A percentile compares a stretch with the other conserved stretches of the same genome.
Conservation (phyloP, 2,797 vertebrate genomes). For the Coreius guichenoti region DNA sequence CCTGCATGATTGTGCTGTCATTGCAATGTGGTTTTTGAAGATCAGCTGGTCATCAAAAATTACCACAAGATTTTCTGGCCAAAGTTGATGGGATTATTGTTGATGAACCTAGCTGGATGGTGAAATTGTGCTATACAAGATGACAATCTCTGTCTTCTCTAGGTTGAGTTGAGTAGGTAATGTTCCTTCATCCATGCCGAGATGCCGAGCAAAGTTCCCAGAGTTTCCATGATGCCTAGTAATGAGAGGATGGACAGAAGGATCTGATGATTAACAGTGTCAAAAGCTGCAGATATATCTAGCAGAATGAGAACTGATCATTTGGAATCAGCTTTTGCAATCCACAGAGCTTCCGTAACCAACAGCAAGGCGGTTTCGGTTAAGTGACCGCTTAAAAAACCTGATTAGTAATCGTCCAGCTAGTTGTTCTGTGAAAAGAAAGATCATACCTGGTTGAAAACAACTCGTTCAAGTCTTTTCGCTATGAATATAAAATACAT, state of each 20-base stretch:
- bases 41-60: background rate
- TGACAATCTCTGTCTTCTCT: background rate
- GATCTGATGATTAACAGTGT: no score
- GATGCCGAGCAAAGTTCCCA: background rate
- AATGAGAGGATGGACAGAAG: no score
- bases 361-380: background rate
- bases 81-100: background rate
- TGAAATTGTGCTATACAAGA: background rate
- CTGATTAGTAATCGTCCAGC: background rate
- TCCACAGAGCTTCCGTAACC: background rate
- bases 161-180: background rate
- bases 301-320: background rate
- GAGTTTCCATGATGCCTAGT: no score
- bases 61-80: background rate
- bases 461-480: no score
- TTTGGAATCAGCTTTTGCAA: no score
- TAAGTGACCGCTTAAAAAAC: background rate
- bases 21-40: background rate
- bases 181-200: background rate
- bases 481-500: no score
- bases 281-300: no score
- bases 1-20: no score
- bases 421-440: background rate
- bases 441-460: background rate
- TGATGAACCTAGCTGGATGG: background rate